Evolutionary conservation across 2,113 vertebrate genomes (phyloP).

Genomic region (Thunnus maccoyii): DNA sequence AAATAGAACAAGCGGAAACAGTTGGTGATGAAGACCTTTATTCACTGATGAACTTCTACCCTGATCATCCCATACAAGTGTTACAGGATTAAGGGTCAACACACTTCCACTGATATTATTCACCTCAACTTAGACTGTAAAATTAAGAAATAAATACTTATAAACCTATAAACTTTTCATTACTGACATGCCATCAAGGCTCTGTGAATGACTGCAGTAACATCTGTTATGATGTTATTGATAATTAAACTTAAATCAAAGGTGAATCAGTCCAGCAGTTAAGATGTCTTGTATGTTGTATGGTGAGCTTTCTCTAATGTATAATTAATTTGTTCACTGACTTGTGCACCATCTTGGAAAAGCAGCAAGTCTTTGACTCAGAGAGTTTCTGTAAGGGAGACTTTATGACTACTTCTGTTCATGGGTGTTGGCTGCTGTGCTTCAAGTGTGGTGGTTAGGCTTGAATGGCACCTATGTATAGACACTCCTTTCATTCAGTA

Average conservation of each 20-base stretch:
- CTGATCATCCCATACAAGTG: neutral
- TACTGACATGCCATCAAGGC: too few relatives aligned
- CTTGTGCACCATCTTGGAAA: neutral
- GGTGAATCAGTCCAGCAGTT: neutral
- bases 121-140: neutral
- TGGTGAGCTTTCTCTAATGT: neutral
- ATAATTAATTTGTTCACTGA: neutral
- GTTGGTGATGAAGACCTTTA: neutral
- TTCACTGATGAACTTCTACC: neutral
- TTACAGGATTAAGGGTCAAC: too few relatives aligned
- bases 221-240: neutral
- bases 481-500: slow-evolving; percentile 60
- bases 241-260: neutral
- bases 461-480: slow-evolving; percentile 44
- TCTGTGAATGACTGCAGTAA: neutral
- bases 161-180: too few relatives aligned
- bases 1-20: neutral
- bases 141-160: too few relatives aligned
- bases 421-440: slow-evolving; percentile 53
- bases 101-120: neutral
- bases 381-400: neutral
- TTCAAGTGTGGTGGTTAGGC: slow-evolving; percentile 17
- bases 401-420: slow-evolving; percentile 32
- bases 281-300: neutral
- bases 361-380: slow-evolving; percentile 3